phyloP scores from a whole-genome alignment of 2,888 invertebrate species.

The Heliconius erato region DNA sequence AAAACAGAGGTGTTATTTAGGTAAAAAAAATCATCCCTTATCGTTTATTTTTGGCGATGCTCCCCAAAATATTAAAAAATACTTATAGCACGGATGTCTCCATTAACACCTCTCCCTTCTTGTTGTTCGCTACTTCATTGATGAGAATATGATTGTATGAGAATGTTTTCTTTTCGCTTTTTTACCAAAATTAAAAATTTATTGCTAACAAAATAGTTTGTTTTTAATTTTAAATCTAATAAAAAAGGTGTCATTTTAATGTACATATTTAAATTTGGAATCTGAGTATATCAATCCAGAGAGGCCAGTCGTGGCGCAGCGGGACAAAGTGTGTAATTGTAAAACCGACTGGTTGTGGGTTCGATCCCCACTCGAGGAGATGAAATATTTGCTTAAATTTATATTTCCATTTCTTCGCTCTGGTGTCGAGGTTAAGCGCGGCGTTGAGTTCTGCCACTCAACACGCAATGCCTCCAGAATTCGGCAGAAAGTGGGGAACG shows the following conservation, averaged over 20 bases:
- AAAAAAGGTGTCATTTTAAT: background rate
- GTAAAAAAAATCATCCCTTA: conserved; percentile 64
- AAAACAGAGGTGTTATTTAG: conserved; percentile 59
- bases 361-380: too few species aligned
- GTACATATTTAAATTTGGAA: background rate
- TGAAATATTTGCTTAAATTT: too few species aligned
- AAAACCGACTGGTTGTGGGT: too few species aligned
- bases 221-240: background rate
- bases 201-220: background rate
- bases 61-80: conserved; percentile 84
- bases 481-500: too few species aligned
- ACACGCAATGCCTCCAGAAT: too few species aligned
- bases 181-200: background rate
- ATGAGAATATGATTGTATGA: conserved; percentile 63
- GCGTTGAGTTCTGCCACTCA: too few species aligned
- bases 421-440: too few species aligned
- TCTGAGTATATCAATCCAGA: background rate
- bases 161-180: conserved; percentile 60
- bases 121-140: conserved; percentile 54
- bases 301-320: too few species aligned
- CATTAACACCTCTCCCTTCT: conserved; percentile 75
- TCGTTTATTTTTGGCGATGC: conserved; percentile 75
- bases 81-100: conserved; percentile 81
- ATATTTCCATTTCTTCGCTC: too few species aligned
- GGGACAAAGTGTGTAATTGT: too few species aligned